Evolutionary conservation across 2,888 invertebrate genomes (phyloP), one percentile per base, ranked within the genome.

Genomic region (Drosophila lutescens): DNA sequence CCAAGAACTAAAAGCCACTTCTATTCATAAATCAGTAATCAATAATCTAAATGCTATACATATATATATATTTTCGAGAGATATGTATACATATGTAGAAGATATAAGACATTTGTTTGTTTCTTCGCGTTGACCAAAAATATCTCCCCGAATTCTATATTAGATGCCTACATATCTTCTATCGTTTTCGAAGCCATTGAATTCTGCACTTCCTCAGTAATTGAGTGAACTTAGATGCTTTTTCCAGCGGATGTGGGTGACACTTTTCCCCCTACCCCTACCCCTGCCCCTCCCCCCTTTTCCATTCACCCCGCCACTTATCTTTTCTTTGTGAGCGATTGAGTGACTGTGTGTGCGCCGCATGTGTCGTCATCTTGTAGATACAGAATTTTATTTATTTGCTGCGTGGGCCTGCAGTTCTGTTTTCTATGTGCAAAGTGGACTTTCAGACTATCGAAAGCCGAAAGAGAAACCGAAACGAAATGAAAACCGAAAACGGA

Each of bases 341-440:
- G 51, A 40, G 38, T 40, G 43, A 56, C 30, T 30, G 41, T 51
- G 23, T 50, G 46, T 54, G 43, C 51, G 57, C 57, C 44, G 50
- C 72, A 62, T 65, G 55, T 73, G 74, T 74, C 59, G 36, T 77
- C 75, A 69, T 65, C 72, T 80, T 65, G 50, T 58, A 69, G 68
- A 79, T 77, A 54, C 54, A 62, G 41, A 54, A 65, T 65, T 66
- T 47, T 62, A 60, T 62, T 62, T 62, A 60, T 62, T 49, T 61
- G 47, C 47, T 38, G 62, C 46, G 61, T 72, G 63, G 65, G 65
- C 56, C 54, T 65, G 41, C 73, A 65, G 46, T 54, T 61, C 50
- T 4, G 43, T 43, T 58, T 32, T 55, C 65, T 55, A 26, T 58
- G 49, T 61, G 72, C 68, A 49, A 77, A 75, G 71, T 79, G 71